Conservation (phyloP, 2,797 vertebrate species). For the Alfaro cultratus region DNA sequence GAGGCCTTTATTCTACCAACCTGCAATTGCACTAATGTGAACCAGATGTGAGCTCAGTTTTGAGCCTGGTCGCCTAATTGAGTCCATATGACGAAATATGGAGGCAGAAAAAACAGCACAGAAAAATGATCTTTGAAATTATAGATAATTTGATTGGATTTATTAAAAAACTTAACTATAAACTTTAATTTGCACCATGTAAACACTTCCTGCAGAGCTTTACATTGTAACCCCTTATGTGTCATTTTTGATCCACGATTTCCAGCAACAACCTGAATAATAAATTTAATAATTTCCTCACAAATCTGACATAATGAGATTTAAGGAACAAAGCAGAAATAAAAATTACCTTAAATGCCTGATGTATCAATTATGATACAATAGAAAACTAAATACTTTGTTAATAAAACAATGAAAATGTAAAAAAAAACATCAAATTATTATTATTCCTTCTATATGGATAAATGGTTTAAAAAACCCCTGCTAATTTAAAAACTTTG, state of each 20-base stretch:
- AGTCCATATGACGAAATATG: slow-evolving; percentile 87
- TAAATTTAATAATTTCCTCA: neutral
- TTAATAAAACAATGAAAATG: neutral
- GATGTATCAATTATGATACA: neutral
- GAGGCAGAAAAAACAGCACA: slow-evolving; percentile 24
- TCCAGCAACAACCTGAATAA: neutral
- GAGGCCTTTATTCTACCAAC: slow-evolving; percentile 91
- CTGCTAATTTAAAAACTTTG: no score
- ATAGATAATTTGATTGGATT: neutral
- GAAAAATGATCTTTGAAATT: neutral
- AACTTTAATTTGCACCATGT: neutral
- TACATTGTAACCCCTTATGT: neutral
- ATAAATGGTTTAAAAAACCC: no score
- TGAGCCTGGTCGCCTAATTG: slow-evolving; percentile 90
- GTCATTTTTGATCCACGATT: neutral
- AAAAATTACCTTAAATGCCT: neutral
- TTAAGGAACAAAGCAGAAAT: no score
- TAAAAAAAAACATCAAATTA: neutral
- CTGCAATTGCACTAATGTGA: slow-evolving; percentile 91
- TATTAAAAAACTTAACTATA: neutral
- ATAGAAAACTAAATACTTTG: neutral
- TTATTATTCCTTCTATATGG: no score
- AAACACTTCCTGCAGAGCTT: neutral
- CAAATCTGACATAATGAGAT: neutral
- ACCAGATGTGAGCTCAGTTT: slow-evolving; percentile 90